Percentiles rank a stretch among this genome's conserved stretches.
phyloP scores from a whole-genome alignment of 2,888 invertebrate genomes.

The Agriopis marginaria region DNA sequence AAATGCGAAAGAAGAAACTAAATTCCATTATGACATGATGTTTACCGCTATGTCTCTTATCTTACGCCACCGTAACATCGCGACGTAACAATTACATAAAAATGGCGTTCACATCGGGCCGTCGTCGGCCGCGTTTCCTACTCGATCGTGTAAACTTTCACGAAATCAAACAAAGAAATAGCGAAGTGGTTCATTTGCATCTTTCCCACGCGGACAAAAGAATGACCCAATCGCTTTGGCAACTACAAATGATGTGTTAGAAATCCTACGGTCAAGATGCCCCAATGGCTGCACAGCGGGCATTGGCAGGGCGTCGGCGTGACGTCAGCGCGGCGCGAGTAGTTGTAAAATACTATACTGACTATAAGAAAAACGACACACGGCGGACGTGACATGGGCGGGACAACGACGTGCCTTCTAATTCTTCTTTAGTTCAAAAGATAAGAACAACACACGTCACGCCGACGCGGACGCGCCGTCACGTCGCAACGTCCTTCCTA shows the following conservation, averaged over 20 bases:
- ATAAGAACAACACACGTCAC: neutral
- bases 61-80: conserved; percentile 61
- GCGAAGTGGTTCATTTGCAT: conserved; percentile 84
- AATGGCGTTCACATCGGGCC: conserved; percentile 83
- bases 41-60: conserved; percentile 50
- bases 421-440: too few relatives aligned
- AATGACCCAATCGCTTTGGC: conserved; percentile 84
- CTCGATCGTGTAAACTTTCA: conserved; percentile 86
- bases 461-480: neutral
- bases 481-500: too few relatives aligned
- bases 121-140: conserved; percentile 81
- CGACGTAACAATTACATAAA: conserved; percentile 86
- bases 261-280: conserved; percentile 79
- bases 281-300: conserved; percentile 6
- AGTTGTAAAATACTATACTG: conserved; percentile 26
- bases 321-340: conserved; percentile 16
- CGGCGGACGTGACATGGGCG: too few relatives aligned
- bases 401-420: too few relatives aligned
- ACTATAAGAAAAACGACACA: too few relatives aligned
- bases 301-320: neutral
- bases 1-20: neutral
- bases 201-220: conserved; percentile 85
- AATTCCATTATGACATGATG: neutral
- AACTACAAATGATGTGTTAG: conserved; percentile 81
- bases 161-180: conserved; percentile 87